These are phyloP conservation scores for Nebria brevicollis DNA, from an alignment of 2,888 invertebrate species.

Conservation along the genomic window DNA sequence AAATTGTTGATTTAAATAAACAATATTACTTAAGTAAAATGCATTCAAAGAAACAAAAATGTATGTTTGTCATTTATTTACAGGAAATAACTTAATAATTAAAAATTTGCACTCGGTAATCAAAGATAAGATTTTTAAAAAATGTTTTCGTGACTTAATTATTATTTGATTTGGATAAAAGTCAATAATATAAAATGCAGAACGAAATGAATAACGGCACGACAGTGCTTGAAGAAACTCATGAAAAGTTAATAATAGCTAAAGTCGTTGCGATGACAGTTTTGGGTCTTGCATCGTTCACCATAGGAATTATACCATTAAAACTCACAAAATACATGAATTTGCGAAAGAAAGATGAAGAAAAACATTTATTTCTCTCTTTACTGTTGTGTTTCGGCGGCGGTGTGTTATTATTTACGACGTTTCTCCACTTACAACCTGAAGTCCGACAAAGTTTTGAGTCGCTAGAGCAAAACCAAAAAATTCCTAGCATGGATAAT, in stretches of 20 bases:
- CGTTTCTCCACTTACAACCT: slow-evolving; percentile 73
- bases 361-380: slow-evolving; percentile 67
- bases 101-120: background rate
- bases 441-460: slow-evolving; percentile 71
- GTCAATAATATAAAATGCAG: slow-evolving; percentile 25
- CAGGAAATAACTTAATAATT: background rate
- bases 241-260: slow-evolving; percentile 60
- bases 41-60: background rate
- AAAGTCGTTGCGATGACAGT: slow-evolving; percentile 71
- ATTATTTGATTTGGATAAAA: background rate
- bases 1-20: background rate
- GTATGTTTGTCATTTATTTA: background rate
- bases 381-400: slow-evolving; percentile 73
- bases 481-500: slow-evolving; percentile 62
- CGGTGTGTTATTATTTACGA: slow-evolving; percentile 73
- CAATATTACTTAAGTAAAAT: background rate
- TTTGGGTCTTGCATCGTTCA: slow-evolving; percentile 68
- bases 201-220: slow-evolving; percentile 30
- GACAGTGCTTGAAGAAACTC: slow-evolving; percentile 29
- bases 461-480: slow-evolving; percentile 61
- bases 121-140: background rate
- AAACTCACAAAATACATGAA: slow-evolving; percentile 59
- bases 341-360: slow-evolving; percentile 57
- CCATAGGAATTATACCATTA: slow-evolving; percentile 69
- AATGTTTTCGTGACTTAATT: background rate